Base-by-base conservation (phyloP, 2,113 vertebrate genomes). In the Toxotes jaculatrix region DNA sequence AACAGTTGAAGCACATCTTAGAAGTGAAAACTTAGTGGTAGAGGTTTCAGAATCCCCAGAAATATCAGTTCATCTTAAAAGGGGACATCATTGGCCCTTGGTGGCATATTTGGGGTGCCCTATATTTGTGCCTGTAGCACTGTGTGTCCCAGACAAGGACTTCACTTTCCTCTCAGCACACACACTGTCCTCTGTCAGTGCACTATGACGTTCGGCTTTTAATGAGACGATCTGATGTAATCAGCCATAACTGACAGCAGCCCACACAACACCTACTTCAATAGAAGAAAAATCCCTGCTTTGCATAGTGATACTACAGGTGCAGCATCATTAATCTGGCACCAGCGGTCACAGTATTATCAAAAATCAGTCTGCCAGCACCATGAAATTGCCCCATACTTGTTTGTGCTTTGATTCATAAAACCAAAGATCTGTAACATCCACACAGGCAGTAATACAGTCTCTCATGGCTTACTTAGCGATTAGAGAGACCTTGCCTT, bases 121-220 rank as follows among this genome's bases (percentile, higher is more conserved):
- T 83, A 82, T 63, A 87, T 92, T 80, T 84, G 56, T 71, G 71
- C 79, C 73, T 66, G 68, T 76, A 53, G 73, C 63, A 60, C 68
- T 31, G 71, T 56, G 65, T 77, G 79, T 87, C 77, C 85, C 68
- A 82, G 85, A 76, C 82, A 80, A 79, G 79, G 85, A 80, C 72
- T 79, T 78, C 23, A 45, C 61, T 53, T 77, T 74, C 67, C 74
- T 74, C 60, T 78, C 61, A 45, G 57, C 66, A 68, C 55, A 34
- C 49, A 36, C 63, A 61, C 34, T 62, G 64, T 86, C 42, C 77
- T 86, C 62, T 81, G 42, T 75, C 34, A 49, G 16, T 66, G 17
- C 74, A 32, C 40, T 19, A 12, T 61, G 42, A 62, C 38, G 5
- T 77, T 70, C 49, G 71, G 17, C 36, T 68, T 77, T 74, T 77